Evolutionary conservation across 2,888 invertebrate species (phyloP), one percentile per base, ranked within the genome.

Genomic region (Callimorpha dominula): DNA sequence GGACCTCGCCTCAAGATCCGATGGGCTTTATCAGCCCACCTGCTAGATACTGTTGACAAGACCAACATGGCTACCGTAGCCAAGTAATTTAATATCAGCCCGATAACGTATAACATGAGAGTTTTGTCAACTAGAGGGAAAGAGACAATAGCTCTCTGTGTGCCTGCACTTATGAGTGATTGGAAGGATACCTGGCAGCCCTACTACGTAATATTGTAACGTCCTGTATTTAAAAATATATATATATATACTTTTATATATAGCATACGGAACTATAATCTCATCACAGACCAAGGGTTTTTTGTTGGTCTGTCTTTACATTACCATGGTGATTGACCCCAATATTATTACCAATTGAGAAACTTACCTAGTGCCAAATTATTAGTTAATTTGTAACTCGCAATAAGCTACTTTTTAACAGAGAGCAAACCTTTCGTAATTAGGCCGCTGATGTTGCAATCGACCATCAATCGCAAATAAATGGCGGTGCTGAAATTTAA

Each of bases 21-120:
- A 84, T 86, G 86, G 80, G 76, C 85, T 86, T 90, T 90, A 90
- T 90, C 90, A 82, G 82, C 72, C 77, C 78, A 82, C 84, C 79
- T 80, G 66, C 63, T 66, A 64, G 73, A 70, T 69, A 69, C 73
- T 81, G 81, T 87, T 86, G 85, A 82, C 85, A 83, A 77, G 84
- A 74, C 75, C 63, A 81, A 81, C 79, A 79, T 78, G 77, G 79
- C 72, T 20, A 50, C 66, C 71, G 67, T 17, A 69, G 78, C 77
- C 77, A 82, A 84, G 84, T 84, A 83, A 85, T 85, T 82, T 85
- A 82, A 84, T 84, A 84, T 81, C 83, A 67, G 40, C 65, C 66
- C 76, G 77, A 83, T 84, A 83, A 80, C 67, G 76, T 72, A 75
- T 70, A 71, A 68, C 76, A 80, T 65, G 79, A 84, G 84, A 81